phyloP scores from a whole-genome alignment of 2,797 vertebrate species.

The Pangasius larnaudii region DNA sequence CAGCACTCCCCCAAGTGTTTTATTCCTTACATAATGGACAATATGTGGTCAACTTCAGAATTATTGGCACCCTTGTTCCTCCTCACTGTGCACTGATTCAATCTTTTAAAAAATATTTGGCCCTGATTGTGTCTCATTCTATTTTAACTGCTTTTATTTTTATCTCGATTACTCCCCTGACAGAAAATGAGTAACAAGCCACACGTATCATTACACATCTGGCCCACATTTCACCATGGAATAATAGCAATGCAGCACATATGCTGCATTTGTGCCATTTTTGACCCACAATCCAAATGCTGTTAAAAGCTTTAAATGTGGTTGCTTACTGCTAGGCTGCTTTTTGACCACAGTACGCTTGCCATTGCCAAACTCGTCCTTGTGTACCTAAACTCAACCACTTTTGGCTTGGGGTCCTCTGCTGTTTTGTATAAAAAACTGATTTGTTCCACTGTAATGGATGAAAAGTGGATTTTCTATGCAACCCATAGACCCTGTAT shows the following conservation, averaged over 20 bases:
- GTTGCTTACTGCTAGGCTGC: not conserved
- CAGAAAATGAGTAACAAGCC: not conserved
- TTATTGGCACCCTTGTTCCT: not conserved
- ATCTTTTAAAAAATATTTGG: not conserved
- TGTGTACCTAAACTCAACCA: not conserved
- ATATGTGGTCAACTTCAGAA: not conserved
- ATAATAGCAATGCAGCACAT: not conserved
- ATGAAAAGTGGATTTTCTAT: not conserved
- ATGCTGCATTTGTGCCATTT: not conserved
- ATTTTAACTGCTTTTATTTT: not conserved
- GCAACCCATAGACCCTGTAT: not conserved
- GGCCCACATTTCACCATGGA: conserved; percentile 1
- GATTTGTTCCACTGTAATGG: not conserved
- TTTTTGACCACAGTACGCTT: not conserved
- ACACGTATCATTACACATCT: not conserved
- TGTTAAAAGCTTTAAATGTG: not conserved
- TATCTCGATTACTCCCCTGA: not conserved
- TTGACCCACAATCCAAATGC: not conserved
- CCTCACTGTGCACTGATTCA: not conserved
- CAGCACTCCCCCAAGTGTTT: not conserved
- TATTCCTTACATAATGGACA: not conserved
- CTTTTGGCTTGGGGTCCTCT: not conserved
- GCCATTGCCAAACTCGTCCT: not conserved
- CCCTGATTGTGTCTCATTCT: no score
- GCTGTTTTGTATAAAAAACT: not conserved